Base-by-base conservation (phyloP, 2,888 invertebrate genomes). In the Apodemia hepburni region DNA sequence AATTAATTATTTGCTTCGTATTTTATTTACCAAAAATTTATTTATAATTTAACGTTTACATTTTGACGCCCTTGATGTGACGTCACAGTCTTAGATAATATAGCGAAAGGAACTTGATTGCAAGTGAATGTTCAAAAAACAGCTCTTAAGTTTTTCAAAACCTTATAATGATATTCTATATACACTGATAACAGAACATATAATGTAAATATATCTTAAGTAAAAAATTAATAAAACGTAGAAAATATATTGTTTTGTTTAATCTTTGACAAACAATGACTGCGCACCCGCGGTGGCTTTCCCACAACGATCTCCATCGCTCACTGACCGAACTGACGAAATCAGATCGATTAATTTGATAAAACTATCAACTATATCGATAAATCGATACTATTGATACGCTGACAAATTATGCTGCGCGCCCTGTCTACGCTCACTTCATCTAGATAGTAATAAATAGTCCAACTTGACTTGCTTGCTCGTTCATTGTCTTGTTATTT, bases 261-360 rank as follows among this genome's bases (percentile, higher is more conserved):
- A 72, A 54, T 87, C 87, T 84, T 71, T 69, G 69, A 45, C 64
- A 58, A 62, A 78, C 78, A 76, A 86, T 89, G 89, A 90, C 89
- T 80, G 74, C 74, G 87, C 88, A 86, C 75, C 76, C 77, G 81
- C 81, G 76, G 84, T 86, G 87, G 85, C 85, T 85, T 88, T 89
- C 89, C 90, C 90, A 88, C 85, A 86, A 79, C 82, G 81, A 75
- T 78, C 82, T 80, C 81, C 84, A 82, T 85, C 85, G 85, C 84
- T 85, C 86, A 87, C 81, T 79, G 79, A 74, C 76, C 75, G 81
- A 87, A 80, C 82, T 85, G 89, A 88, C 83, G 88, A 89, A 89
- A 89, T 88, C 84, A 88, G 87, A 90, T 90, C 89, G 87, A 90
- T 89, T 87, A 87, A 84, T 80, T 80, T 86, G 88, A 90, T 90